These are phyloP conservation scores for Mormoops blainvillei DNA, from an alignment of 2,113 vertebrate genomes.

Conservation along the genomic window DNA sequence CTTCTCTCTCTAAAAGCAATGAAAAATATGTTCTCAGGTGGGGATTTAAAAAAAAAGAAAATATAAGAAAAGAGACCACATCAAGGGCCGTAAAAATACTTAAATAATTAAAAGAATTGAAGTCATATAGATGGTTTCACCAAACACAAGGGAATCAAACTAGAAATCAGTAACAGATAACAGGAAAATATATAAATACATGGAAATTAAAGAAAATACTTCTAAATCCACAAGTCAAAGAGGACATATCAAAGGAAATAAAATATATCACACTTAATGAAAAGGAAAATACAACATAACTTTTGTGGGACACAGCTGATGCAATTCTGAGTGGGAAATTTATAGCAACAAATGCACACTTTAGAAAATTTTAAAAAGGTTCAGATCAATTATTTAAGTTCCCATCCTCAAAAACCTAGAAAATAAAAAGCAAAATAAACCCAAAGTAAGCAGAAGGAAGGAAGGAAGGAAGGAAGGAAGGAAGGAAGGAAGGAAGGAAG, in stretches of 20 bases:
- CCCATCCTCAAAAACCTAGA: background rate
- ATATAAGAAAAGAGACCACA: background rate
- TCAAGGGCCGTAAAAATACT: background rate
- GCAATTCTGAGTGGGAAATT: background rate
- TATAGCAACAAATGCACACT: background rate
- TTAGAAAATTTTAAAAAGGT: background rate
- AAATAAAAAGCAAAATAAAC: background rate
- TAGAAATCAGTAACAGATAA: background rate
- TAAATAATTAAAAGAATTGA: background rate
- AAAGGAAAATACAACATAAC: background rate
- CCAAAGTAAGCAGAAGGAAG: background rate
- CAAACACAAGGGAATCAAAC: background rate
- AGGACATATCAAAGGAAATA: background rate
- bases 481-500: background rate
- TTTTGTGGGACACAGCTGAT: background rate
- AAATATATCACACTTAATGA: background rate
- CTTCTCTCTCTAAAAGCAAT: no score
- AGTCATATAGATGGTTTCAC: background rate
- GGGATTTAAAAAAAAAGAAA: no score
- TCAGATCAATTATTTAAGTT: background rate
- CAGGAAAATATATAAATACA: background rate
- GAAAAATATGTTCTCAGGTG: no score
- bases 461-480: background rate
- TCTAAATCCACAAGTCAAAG: background rate
- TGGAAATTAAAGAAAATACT: background rate